Base-by-base conservation (phyloP, 2,888 invertebrate genomes). In the Holacanthella duospinosa region DNA sequence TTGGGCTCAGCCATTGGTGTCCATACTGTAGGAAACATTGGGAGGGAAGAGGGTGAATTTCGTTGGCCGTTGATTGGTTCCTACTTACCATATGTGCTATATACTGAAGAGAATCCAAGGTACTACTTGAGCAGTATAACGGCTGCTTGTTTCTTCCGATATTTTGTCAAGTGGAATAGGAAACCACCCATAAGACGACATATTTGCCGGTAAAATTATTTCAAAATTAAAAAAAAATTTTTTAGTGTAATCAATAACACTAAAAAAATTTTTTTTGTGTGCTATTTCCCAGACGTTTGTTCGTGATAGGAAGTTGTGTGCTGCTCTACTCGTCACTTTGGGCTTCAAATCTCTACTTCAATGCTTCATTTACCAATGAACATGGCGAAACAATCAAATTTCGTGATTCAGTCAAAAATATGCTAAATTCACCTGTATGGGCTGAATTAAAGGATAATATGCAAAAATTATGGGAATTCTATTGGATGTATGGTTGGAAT, bases 11-110 rank as follows among this genome's bases (percentile, higher is more conserved):
- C 88, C 24, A 76, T 89, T 70, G 89, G 89, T 89, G 88, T 93
- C 0, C 89, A 92, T 86, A 81, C 86, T 0, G 89, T 93, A 9
- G 93, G 93, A 28, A 95, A 94, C 75, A 86, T 94, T 67, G 94
- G 94, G 0, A 82, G 86, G 1, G 88, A 93, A 75, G 80, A 82
- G 73, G 93, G 93, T 1, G 78, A 81, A 0, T 79, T 90, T 36
- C 85, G 84, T 80, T 82, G 84, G 75, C 83, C 89, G 0, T 75
- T 92, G 0, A 60, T 84, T 0, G 85, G 84, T 0, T 85, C 93
- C 0, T 86, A 86, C 72, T 83, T 89, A 21, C 86, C 86, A 77
- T 75, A 77, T 43, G 68, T 74, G 29, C 71, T 74, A n/a, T 84
- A 86, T 71, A 80, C 87, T 59, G 86, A 84, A 62, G 89, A 89